Evolutionary conservation across 2,797 vertebrate genomes (phyloP).

Genomic region (Pseudomugil gertrudae): DNA sequence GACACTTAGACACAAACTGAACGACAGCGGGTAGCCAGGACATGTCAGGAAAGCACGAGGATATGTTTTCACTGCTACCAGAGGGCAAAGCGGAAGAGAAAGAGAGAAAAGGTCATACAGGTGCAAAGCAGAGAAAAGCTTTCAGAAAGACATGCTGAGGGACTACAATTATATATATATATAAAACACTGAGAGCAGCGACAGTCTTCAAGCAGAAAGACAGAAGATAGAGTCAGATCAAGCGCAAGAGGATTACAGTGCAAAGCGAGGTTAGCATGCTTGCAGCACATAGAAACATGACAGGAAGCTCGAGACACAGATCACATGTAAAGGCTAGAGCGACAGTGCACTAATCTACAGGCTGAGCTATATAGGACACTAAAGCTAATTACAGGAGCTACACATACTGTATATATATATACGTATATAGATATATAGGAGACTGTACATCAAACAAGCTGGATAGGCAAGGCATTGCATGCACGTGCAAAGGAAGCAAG

Average conservation of each 20-base stretch:
- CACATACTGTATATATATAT: conserved; percentile 61
- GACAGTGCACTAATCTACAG: conserved; percentile 80
- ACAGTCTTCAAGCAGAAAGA: conserved; percentile 74
- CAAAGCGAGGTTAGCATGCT: conserved; percentile 81
- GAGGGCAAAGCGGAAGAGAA: conserved; percentile 68
- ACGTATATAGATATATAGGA: conserved; percentile 71
- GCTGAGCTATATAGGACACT: conserved; percentile 77
- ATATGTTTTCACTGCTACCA: conserved; percentile 66
- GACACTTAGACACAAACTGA: conserved; percentile 61
- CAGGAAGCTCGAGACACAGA: conserved; percentile 72
- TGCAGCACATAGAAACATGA: conserved; percentile 72
- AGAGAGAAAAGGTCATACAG: conserved; percentile 66
- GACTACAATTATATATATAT: conserved; percentile 70
- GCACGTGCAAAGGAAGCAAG: conserved; percentile 84
- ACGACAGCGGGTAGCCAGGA: conserved; percentile 60
- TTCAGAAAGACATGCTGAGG: conserved; percentile 80
- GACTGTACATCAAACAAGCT: conserved; percentile 77
- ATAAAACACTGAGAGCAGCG: conserved; percentile 70
- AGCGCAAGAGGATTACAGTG: conserved; percentile 72
- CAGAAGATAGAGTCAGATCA: conserved; percentile 68
- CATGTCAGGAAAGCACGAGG: conserved; percentile 46
- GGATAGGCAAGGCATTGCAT: conserved; percentile 81
- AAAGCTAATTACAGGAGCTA: conserved; percentile 80
- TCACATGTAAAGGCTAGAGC: conserved; percentile 81
- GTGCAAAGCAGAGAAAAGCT: conserved; percentile 69